A percentile compares a stretch with the other conserved stretches of the same genome.
Conservation (phyloP, 37 sponge, comb jelly and placozoan genomes). For the Spongia lamella region DNA sequence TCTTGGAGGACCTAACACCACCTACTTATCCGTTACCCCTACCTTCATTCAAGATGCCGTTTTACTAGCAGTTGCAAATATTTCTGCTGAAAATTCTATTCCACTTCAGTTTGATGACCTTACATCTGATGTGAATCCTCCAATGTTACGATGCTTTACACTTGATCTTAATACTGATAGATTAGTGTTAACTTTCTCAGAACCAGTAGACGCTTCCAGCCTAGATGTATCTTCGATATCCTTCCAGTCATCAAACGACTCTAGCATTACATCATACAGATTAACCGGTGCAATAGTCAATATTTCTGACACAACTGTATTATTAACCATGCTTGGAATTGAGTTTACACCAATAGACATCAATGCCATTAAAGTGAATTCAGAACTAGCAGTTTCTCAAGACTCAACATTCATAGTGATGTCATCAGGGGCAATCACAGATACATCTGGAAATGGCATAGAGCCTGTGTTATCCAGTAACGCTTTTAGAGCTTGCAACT, state of each 20-base stretch:
- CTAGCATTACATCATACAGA: conserved; percentile 33
- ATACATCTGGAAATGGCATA: conserved; percentile 62
- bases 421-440: conserved; percentile 37
- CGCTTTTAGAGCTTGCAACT: conserved; percentile 40
- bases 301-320: conserved; percentile 40
- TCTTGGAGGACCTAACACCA: conserved; percentile 54
- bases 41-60: conserved; percentile 43
- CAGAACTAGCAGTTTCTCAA: conserved; percentile 22
- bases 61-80: background rate
- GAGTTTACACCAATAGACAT: conserved; percentile 48
- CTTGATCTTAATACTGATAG: conserved; percentile 54
- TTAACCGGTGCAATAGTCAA: conserved; percentile 15
- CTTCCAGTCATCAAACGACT: conserved; percentile 36
- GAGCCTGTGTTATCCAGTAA: conserved; percentile 3
- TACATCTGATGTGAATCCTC: conserved; percentile 47
- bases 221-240: conserved; percentile 50
- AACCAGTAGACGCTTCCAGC: conserved; percentile 69
- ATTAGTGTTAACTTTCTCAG: conserved; percentile 69
- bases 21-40: conserved; percentile 21
- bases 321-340: conserved; percentile 2
- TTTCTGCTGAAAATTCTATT: background rate
- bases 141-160: conserved; percentile 47
- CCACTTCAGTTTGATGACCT: conserved; percentile 11
- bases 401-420: conserved; percentile 61
- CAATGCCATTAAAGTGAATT: conserved; percentile 58